phyloP scores from a whole-genome alignment of 2,113 vertebrate species.

The Sisor rabdophorus region DNA sequence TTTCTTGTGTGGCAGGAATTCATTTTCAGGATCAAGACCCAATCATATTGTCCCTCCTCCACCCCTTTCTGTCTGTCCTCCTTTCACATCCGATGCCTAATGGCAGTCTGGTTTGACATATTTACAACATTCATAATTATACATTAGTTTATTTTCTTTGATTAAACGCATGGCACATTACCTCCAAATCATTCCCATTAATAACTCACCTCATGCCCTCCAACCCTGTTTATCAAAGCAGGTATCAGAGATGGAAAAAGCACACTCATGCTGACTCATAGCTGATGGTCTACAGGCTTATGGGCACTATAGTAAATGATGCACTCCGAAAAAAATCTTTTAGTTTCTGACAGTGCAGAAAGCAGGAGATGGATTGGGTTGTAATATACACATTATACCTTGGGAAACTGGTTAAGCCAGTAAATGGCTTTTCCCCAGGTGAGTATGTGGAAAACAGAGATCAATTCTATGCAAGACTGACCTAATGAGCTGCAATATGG shows the following conservation, averaged over 20 bases:
- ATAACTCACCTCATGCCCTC: slow-evolving; percentile 34
- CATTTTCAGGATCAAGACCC: slow-evolving; percentile 35
- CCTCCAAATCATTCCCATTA: slow-evolving; percentile 26
- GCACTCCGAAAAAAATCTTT: slow-evolving; percentile 26
- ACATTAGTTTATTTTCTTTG: not conserved
- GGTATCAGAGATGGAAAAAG: not conserved
- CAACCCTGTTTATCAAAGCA: slow-evolving; percentile 26
- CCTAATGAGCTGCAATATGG: not conserved
- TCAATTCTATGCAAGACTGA: not conserved
- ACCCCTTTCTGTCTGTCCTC: slow-evolving; percentile 19
- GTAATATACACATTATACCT: not conserved
- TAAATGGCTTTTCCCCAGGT: not conserved
- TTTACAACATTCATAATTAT: not conserved
- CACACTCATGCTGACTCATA: slow-evolving; percentile 15
- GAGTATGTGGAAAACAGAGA: not conserved
- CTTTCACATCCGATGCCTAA: slow-evolving; percentile 16
- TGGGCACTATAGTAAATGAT: not conserved
- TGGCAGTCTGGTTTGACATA: slow-evolving; percentile 32
- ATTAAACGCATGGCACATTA: not conserved
- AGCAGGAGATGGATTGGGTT: slow-evolving; percentile 8
- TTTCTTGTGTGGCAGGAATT: slow-evolving; percentile 32
- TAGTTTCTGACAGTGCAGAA: slow-evolving; percentile 15
- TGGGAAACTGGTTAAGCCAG: slow-evolving; percentile 5
- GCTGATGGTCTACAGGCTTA: not conserved
- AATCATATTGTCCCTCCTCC: slow-evolving; percentile 17